These are phyloP conservation scores for Piscicola geometra DNA, from an alignment of 2,888 invertebrate species.

Conservation along the genomic window DNA sequence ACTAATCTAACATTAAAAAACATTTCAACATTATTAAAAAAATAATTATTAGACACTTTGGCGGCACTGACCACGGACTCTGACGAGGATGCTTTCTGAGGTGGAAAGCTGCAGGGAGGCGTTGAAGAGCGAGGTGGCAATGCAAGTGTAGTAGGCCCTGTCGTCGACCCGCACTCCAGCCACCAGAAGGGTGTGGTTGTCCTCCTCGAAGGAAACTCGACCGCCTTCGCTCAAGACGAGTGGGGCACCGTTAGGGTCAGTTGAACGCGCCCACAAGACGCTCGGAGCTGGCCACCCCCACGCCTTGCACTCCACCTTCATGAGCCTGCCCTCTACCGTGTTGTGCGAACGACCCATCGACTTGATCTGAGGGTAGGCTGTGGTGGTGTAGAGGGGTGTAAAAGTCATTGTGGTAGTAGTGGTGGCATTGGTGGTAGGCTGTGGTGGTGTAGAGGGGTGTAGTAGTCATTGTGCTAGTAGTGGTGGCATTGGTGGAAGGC, in stretches of 20 bases:
- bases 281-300: conserved; percentile 35
- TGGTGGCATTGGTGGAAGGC: too few relatives aligned
- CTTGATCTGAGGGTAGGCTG: conserved; percentile 36
- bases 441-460: background rate
- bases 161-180: background rate
- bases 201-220: conserved; percentile 5
- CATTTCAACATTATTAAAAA: too few relatives aligned
- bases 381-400: background rate
- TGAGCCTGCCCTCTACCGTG: conserved; percentile 27
- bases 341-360: conserved; percentile 32
- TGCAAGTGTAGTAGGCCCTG: conserved; percentile 31
- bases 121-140: conserved; percentile 21
- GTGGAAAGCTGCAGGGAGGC: conserved; percentile 3
- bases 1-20: too few relatives aligned
- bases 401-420: too few relatives aligned
- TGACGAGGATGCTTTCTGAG: conserved; percentile 28
- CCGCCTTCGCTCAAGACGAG: background rate
- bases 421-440: background rate
- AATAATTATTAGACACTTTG: background rate
- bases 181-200: conserved; percentile 23
- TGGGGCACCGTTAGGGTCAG: background rate
- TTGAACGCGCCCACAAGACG: conserved; percentile 23
- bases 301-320: conserved; percentile 33
- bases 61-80: conserved; percentile 28
- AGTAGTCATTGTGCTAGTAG: too few relatives aligned